These are phyloP conservation scores for Alloscopus bannaensis DNA, from an alignment of 2,888 invertebrate species.

Conservation along the genomic window DNA sequence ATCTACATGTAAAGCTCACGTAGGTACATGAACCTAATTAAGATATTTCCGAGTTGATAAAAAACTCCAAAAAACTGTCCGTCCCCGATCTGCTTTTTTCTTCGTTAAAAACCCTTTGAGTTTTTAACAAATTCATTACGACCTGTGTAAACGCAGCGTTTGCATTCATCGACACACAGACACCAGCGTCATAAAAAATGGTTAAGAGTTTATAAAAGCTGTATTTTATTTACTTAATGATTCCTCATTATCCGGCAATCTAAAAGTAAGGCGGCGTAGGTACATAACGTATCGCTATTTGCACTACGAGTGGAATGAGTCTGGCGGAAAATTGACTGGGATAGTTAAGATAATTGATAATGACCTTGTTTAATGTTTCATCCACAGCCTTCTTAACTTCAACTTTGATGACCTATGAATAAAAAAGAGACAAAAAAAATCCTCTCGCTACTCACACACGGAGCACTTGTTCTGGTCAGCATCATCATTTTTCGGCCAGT, in stretches of 20 bases:
- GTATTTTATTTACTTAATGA: slow-evolving; percentile 16
- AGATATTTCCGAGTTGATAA: no score
- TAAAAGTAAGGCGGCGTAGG: neutral
- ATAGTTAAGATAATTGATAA: slow-evolving; percentile 54
- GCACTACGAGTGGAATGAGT: no score
- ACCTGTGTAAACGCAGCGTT: no score
- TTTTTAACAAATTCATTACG: slow-evolving; percentile 18
- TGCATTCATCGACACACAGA: neutral
- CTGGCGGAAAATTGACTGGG: slow-evolving; percentile 50
- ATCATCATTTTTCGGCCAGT: no score
- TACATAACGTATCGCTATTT: no score
- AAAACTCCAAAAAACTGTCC: no score
- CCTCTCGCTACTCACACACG: no score
- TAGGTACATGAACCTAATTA: no score
- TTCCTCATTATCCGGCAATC: neutral
- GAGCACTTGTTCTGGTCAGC: no score
- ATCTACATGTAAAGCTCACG: no score
- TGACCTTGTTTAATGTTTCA: slow-evolving; percentile 58
- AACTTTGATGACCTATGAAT: slow-evolving; percentile 50
- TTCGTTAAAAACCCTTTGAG: no score
- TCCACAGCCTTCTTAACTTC: slow-evolving; percentile 53
- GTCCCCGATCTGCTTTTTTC: no score
- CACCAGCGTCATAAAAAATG: neutral
- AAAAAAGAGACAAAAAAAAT: slow-evolving; percentile 37
- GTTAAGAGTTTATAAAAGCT: neutral